phyloP scores from a whole-genome alignment of 2,888 invertebrate genomes.

The Acronicta aceris region DNA sequence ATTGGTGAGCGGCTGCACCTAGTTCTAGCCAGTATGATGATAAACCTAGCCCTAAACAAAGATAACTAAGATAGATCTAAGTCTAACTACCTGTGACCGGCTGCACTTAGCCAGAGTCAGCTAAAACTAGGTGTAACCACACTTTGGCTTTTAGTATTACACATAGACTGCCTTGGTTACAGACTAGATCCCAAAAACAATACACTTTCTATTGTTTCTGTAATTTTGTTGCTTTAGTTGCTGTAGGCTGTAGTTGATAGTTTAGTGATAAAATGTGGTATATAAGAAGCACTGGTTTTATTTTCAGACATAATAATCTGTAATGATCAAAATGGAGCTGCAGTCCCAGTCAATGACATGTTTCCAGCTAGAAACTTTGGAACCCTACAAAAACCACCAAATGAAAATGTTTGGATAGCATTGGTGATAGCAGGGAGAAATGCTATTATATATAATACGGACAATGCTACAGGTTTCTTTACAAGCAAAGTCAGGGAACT shows the following conservation, averaged over 20 bases:
- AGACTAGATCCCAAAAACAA: too few relatives aligned
- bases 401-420: constrained; percentile 86
- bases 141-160: too few relatives aligned
- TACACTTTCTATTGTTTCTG: neutral
- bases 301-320: constrained; percentile 90
- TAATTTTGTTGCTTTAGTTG: neutral
- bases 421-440: constrained; percentile 91
- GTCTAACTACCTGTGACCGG: too few relatives aligned
- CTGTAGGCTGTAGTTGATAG: too few relatives aligned
- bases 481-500: constrained; percentile 91
- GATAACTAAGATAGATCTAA: too few relatives aligned
- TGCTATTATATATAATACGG: constrained; percentile 85
- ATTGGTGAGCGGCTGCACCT: too few relatives aligned
- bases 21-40: too few relatives aligned
- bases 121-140: too few relatives aligned
- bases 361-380: constrained; percentile 88
- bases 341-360: constrained; percentile 80
- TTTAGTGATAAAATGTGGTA: neutral
- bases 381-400: constrained; percentile 68
- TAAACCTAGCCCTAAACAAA: too few relatives aligned
- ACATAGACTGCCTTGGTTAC: too few relatives aligned
- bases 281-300: constrained; percentile 12
- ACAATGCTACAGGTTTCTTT: constrained; percentile 88
- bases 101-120: too few relatives aligned
- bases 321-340: constrained; percentile 84